These are phyloP conservation scores for Trochalopteron elliotii DNA, from an alignment of 2,113 vertebrate genomes.

Conservation along the genomic window DNA sequence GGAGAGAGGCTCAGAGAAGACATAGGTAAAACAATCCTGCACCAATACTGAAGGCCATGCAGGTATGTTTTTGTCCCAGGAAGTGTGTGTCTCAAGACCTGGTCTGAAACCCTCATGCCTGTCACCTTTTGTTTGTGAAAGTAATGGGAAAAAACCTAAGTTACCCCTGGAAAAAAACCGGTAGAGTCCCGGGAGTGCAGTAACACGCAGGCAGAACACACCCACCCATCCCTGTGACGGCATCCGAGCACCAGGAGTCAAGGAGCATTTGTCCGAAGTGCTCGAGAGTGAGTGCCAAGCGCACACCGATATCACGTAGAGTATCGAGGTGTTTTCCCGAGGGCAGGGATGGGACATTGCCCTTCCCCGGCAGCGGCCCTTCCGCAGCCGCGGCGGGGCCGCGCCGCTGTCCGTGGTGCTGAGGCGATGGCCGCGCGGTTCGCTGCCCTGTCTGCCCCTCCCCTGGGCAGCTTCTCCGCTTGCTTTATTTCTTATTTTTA, in stretches of 20 bases:
- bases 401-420: conserved; percentile 43
- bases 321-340: rapidly evolving
- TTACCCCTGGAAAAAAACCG: neutral
- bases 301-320: rapidly evolving
- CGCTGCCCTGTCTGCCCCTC: neutral
- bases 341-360: rapidly evolving
- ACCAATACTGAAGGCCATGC: neutral
- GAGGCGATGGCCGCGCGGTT: neutral
- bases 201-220: too few species aligned
- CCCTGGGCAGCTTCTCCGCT: neutral
- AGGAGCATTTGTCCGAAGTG: neutral
- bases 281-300: neutral
- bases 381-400: neutral
- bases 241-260: rapidly evolving
- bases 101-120: neutral
- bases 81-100: neutral
- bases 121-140: neutral
- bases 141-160: neutral
- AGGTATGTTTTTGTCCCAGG: neutral
- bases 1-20: neutral
- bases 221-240: neutral
- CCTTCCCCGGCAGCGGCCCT: neutral
- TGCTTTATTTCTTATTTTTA: rapidly evolving
- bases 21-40: neutral
- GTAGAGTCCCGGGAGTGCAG: neutral